phyloP scores from a whole-genome alignment of 2,797 vertebrate species.

The Lepilemur ruficaudatus region DNA sequence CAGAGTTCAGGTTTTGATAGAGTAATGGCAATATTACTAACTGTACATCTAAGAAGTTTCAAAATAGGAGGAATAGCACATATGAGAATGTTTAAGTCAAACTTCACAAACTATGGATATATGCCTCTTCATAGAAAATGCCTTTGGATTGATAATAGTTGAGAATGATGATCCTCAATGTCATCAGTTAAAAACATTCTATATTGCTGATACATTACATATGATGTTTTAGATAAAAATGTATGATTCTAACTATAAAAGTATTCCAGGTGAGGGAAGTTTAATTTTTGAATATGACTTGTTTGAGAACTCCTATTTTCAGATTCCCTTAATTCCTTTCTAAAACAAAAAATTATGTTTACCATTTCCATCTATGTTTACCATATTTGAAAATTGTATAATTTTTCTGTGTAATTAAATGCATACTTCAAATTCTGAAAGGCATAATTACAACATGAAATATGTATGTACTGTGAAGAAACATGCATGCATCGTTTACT shows the following conservation, averaged over 20 bases:
- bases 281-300: conserved; percentile 26
- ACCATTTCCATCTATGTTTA: conserved; percentile 43
- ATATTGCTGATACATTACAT: background rate
- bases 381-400: conserved; percentile 44
- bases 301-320: background rate
- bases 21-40: background rate
- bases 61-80: background rate
- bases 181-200: background rate
- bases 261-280: background rate
- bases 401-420: conserved; percentile 64
- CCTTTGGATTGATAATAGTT: background rate
- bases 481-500: conserved; percentile 64
- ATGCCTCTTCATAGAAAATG: background rate
- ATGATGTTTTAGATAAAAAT: background rate
- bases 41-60: background rate
- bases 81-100: background rate
- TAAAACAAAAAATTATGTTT: background rate
- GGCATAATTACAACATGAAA: conserved; percentile 66
- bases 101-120: background rate
- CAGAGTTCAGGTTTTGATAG: background rate
- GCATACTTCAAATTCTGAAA: conserved; percentile 3
- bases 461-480: conserved; percentile 60
- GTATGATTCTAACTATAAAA: background rate
- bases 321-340: background rate
- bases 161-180: background rate